Evolutionary conservation across 64 coral and sea anemone genomes (phyloP).

Genomic region (Dendrophyllia cribrosa): DNA sequence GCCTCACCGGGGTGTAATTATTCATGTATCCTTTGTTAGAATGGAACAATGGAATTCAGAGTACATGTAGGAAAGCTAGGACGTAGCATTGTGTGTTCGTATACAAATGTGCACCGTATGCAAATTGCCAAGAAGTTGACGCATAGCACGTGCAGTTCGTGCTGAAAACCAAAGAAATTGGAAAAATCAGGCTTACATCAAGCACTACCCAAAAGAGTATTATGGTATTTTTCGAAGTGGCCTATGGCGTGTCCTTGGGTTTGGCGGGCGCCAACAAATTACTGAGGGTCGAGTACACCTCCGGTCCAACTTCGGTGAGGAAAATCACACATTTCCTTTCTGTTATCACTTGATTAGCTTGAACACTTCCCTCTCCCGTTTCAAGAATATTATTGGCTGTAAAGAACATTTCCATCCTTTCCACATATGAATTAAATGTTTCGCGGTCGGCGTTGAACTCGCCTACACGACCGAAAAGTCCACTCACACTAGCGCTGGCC

Average conservation of each 20-base stretch:
- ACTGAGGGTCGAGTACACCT: slow-evolving; percentile 57
- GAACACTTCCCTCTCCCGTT: slow-evolving; percentile 37
- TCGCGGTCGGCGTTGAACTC: slow-evolving; percentile 40
- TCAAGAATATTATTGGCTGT: slow-evolving; percentile 56
- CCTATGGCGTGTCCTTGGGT: slow-evolving; percentile 38
- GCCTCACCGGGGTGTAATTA: no score
- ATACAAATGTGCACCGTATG: no score
- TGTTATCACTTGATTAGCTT: slow-evolving; percentile 47
- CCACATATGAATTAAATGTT: slow-evolving; percentile 62
- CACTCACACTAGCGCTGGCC: slow-evolving; percentile 35
- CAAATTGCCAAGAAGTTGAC: no score
- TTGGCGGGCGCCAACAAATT: slow-evolving; percentile 60
- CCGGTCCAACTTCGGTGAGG: slow-evolving; percentile 68
- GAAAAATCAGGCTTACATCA: no score
- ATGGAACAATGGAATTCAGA: no score
- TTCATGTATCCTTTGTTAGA: no score
- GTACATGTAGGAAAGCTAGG: no score
- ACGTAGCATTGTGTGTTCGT: no score
- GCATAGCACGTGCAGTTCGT: no score
- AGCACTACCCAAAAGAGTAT: no score
- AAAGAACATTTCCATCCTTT: slow-evolving; percentile 80
- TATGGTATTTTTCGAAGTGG: no score
- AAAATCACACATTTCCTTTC: slow-evolving; percentile 81
- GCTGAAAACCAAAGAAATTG: no score
- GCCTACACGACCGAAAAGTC: slow-evolving; percentile 61